A percentile compares a stretch with the other conserved stretches of the same genome.
These are phyloP conservation scores for Phyllopteryx taeniolatus DNA, from an alignment of 2,113 vertebrate species.

Conservation along the genomic window DNA sequence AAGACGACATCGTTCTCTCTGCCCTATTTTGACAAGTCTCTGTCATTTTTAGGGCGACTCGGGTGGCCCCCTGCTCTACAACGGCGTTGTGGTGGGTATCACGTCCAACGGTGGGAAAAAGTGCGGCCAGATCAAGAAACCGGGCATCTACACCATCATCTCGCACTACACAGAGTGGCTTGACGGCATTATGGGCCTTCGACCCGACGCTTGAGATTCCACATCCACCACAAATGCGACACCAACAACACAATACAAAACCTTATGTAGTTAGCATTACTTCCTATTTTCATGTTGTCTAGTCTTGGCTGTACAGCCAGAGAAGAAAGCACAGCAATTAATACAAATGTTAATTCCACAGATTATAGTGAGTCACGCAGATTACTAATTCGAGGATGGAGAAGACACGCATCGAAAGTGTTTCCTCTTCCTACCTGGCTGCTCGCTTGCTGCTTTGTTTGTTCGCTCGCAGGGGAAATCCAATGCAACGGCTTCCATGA, in stretches of 20 bases:
- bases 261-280: background rate
- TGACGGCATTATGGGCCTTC: slow-evolving; percentile 47
- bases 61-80: slow-evolving; percentile 63
- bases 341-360: background rate
- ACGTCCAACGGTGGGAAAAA: slow-evolving; percentile 84
- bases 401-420: too few relatives aligned
- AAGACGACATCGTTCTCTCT: background rate
- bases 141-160: slow-evolving; percentile 82
- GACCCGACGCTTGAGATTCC: background rate
- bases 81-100: slow-evolving; percentile 74
- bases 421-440: too few relatives aligned
- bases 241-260: background rate
- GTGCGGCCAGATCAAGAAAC: slow-evolving; percentile 76
- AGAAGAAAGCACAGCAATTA: background rate
- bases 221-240: too few relatives aligned
- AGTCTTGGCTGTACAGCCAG: too few relatives aligned
- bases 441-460: too few relatives aligned
- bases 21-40: background rate
- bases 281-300: too few relatives aligned
- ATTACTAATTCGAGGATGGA: too few relatives aligned
- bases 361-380: too few relatives aligned
- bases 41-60: slow-evolving; percentile 54
- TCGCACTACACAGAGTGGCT: slow-evolving; percentile 81
- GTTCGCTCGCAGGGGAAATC: too few relatives aligned
- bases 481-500: too few relatives aligned